Evolutionary conservation across 2,797 vertebrate genomes (phyloP).

Genomic region (Cossypha heuglini): DNA sequence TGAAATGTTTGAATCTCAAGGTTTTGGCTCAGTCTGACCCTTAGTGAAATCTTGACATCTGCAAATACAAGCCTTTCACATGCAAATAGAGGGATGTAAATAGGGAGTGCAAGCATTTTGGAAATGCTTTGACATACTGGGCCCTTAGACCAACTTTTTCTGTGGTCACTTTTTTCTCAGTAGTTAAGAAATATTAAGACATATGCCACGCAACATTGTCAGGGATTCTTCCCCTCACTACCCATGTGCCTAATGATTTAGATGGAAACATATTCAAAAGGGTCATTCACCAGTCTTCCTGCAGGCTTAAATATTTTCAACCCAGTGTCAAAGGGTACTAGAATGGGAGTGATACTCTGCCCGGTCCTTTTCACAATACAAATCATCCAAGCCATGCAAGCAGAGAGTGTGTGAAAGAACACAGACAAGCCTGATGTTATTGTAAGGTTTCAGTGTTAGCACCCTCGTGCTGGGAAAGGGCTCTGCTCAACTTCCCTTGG

Average conservation of each 20-base stretch:
- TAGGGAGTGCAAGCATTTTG: background rate
- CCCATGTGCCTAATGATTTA: background rate
- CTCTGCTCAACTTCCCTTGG: background rate
- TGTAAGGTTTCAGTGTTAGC: background rate
- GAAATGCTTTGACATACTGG: conserved; percentile 24
- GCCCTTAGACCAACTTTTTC: background rate
- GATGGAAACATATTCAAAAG: conserved; percentile 26
- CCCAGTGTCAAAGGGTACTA: background rate
- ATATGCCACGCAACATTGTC: conserved; percentile 1
- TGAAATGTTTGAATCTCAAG: conserved; percentile 31
- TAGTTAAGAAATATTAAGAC: background rate
- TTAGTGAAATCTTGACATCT: conserved; percentile 44
- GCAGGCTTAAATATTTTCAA: conserved; percentile 15
- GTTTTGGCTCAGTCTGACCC: background rate
- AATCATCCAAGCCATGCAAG: background rate
- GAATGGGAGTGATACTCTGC: background rate
- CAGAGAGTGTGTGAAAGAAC: background rate
- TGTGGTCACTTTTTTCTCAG: conserved; percentile 9
- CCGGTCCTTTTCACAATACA: background rate
- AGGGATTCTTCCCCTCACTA: background rate
- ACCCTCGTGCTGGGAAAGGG: background rate
- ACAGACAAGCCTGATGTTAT: background rate
- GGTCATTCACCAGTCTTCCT: conserved; percentile 23
- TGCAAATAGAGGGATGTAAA: conserved; percentile 47
- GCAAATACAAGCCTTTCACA: conserved; percentile 43